Conservation (phyloP, 2,888 invertebrate species). For the Plagiodera versicolora region DNA sequence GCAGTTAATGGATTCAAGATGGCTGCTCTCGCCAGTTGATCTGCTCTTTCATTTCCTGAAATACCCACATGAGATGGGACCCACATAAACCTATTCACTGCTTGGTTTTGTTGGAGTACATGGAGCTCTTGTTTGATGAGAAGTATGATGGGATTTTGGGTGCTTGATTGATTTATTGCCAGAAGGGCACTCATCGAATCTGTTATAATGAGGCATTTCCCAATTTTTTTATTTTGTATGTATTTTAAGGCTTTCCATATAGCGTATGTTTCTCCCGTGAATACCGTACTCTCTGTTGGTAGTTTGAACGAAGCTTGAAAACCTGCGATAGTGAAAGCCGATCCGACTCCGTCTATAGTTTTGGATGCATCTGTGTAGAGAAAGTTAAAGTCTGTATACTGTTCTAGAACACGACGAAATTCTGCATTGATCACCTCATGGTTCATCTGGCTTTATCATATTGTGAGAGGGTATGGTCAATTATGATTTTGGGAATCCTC, state of each 20-base stretch:
- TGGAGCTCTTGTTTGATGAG: background rate
- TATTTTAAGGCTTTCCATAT: slow-evolving; percentile 1
- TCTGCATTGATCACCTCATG: background rate
- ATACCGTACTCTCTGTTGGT: slow-evolving; percentile 3
- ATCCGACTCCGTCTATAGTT: background rate
- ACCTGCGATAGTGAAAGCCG: background rate
- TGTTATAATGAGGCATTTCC: slow-evolving; percentile 3
- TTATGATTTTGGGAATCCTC: background rate
- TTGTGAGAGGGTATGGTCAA: background rate
- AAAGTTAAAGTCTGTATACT: background rate
- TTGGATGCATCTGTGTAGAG: slow-evolving; percentile 2
- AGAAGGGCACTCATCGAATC: background rate
- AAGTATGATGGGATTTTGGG: too few species aligned
- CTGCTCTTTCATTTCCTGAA: too few species aligned
- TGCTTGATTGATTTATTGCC: background rate
- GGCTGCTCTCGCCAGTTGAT: background rate
- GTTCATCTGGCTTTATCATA: background rate
- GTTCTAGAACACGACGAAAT: background rate
- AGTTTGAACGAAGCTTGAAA: background rate
- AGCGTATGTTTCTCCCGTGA: slow-evolving; percentile 3
- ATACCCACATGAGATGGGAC: too few species aligned
- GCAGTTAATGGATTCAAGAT: background rate
- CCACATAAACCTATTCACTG: slow-evolving; percentile 2
- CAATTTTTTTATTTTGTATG: background rate
- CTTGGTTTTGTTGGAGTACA: background rate